Base-by-base conservation (phyloP, 2,888 invertebrate species). In the Saturnia pavonia region DNA sequence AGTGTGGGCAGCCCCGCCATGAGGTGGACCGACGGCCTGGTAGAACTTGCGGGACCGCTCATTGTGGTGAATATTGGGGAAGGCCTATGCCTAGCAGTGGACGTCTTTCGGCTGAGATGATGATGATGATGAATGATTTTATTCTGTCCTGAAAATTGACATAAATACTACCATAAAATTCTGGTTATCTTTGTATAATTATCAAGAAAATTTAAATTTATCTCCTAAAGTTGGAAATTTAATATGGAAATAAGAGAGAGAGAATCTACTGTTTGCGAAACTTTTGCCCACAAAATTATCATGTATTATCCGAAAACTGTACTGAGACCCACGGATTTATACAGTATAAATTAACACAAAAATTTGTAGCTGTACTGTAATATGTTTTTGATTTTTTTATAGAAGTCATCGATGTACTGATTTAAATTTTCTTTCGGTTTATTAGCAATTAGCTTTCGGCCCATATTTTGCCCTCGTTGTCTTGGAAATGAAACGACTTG, bases 281-380 rank as follows among this genome's bases (percentile, higher is more conserved):
- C 82, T 86, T 87, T 83, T 79, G 79, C 77, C 75, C 70, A 81
- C 81, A 78, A 83, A 86, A 88, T 88, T 88, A 86, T 80, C 87
- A 86, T 88, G 85, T 75, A 87, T 88, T 84, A 87, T 78, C 54
- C 73, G 72, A 72, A 74, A 71, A 72, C 70, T 71, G 73, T 69
- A 69, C 73, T 69, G 54, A 68, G 43, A 63, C 63, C 70, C 69
- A 1, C 22, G 27, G 67, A 74, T 70, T 67, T 54, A 67, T 67
- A 40, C 70, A 3, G 45, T 34, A 22, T 27, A 48, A 16, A 48
- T 48, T 48, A 4, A 48, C 45, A 48, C 75, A 75, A 65, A 68
- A 66, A 69, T 73, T 51, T 67, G 72, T 74, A 77, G 76, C 74
- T 77, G 74, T 77, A 48, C 19, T 48, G 48, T 48, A 48, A 48